Conservation (phyloP, 2,113 vertebrate genomes). For the Labrus mixtus region DNA sequence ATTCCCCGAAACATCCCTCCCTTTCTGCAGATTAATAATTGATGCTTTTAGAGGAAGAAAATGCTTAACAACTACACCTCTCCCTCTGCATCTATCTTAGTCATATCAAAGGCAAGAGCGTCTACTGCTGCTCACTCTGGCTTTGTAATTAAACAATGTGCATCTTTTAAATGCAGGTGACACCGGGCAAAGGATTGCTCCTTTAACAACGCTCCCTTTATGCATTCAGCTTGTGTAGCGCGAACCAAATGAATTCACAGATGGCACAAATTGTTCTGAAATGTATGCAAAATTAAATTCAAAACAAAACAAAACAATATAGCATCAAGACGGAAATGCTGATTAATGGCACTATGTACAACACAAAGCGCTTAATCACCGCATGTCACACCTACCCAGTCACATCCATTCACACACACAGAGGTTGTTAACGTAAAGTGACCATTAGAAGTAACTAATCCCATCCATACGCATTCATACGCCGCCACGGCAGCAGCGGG, state of each 20-base stretch:
- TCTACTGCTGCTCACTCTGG: constrained; percentile 39
- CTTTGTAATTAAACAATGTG: constrained; percentile 61
- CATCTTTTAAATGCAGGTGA: constrained; percentile 56
- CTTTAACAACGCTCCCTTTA: constrained; percentile 17
- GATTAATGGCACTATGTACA: too few relatives aligned
- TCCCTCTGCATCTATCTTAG: constrained; percentile 13
- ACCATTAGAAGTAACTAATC: too few relatives aligned
- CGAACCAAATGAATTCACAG: constrained; percentile 46
- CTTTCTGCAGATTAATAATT: constrained; percentile 68
- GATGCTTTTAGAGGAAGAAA: constrained; percentile 57
- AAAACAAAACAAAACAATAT: constrained; percentile 3
- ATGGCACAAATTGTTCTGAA: constrained; percentile 33
- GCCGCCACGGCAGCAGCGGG: too few relatives aligned
- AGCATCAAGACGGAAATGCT: background rate
- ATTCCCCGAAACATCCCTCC: constrained; percentile 61
- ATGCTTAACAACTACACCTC: constrained; percentile 61
- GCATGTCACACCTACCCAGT: too few relatives aligned
- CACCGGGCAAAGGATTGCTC: background rate
- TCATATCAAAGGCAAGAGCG: constrained; percentile 45
- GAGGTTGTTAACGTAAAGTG: too few relatives aligned
- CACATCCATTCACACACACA: too few relatives aligned
- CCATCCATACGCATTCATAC: too few relatives aligned
- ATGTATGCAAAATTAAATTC: background rate
- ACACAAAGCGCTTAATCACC: too few relatives aligned
- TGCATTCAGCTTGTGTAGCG: constrained; percentile 27